A percentile compares a stretch with the other conserved stretches of the same genome.
Conservation (phyloP, 2,888 invertebrate species). For the Heliconius erato region DNA sequence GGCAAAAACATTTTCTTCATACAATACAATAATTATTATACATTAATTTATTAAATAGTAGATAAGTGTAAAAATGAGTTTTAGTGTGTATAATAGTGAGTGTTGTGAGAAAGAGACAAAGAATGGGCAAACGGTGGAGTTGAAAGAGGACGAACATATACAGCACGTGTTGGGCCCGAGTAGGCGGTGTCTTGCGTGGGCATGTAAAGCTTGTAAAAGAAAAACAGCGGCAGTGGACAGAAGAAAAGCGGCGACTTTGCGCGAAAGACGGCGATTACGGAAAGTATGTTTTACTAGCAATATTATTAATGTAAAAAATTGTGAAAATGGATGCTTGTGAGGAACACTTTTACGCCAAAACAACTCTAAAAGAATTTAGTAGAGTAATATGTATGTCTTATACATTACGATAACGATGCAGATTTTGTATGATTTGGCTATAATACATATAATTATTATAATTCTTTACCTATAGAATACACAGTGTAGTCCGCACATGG, state of each 20-base stretch:
- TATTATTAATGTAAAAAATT: no score
- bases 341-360: no score
- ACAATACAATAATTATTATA: neutral
- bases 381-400: no score
- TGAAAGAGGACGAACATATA: constrained; percentile 72
- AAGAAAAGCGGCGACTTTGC: constrained; percentile 97
- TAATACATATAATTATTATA: no score
- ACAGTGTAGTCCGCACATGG: no score
- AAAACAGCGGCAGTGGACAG: constrained; percentile 98
- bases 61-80: constrained; percentile 65
- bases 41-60: constrained; percentile 37
- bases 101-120: constrained; percentile 72
- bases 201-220: constrained; percentile 98
- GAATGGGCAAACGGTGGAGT: constrained; percentile 57
- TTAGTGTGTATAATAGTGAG: constrained; percentile 64
- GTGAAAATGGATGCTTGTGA: no score
- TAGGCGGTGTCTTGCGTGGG: constrained; percentile 96
- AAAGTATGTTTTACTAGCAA: constrained; percentile 88
- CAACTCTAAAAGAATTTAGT: no score
- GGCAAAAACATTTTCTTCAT: neutral
- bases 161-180: constrained; percentile 85
- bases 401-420: no score
- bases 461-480: no score
- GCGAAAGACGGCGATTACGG: constrained; percentile 95
- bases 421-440: no score